Percentiles rank a stretch among this genome's conserved stretches.
Evolutionary conservation across 2,797 vertebrate species (phyloP).

Genomic region (Hapalemur alaotrensis): DNA sequence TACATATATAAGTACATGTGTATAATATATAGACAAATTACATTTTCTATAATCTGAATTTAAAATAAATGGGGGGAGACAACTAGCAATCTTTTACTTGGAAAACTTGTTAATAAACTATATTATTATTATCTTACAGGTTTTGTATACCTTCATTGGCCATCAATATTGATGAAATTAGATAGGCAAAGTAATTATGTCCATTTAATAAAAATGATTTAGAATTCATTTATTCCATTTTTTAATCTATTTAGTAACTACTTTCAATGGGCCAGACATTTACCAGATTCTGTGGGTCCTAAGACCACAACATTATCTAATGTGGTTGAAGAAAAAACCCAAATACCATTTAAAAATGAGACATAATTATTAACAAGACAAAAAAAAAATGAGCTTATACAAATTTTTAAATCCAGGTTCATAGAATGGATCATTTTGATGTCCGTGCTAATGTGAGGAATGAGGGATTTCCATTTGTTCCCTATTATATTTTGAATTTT

Average conservation of each 20-base stretch:
- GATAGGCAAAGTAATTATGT: neutral
- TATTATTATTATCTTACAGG: neutral
- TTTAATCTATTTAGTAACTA: neutral
- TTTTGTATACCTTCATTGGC: neutral
- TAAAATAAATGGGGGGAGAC: neutral
- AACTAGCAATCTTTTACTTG: neutral
- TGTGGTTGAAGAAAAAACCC: neutral
- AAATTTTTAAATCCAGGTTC: neutral
- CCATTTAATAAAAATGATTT: constrained; percentile 14
- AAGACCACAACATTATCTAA: neutral
- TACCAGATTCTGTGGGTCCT: neutral
- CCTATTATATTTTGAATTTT: neutral
- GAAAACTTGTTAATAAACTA: neutral
- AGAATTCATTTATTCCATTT: neutral
- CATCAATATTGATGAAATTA: neutral
- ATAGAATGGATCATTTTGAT: neutral
- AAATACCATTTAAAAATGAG: neutral
- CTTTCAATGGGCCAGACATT: neutral
- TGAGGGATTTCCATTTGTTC: neutral
- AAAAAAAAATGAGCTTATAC: neutral
- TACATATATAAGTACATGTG: neutral
- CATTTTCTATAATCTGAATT: neutral
- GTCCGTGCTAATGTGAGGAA: neutral
- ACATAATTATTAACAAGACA: neutral
- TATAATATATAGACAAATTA: neutral